Percentiles rank a stretch among this genome's conserved stretches.
Evolutionary conservation across 1,140 invertebrate genomes (phyloP).

Genomic region (Lucilia sericata): DNA sequence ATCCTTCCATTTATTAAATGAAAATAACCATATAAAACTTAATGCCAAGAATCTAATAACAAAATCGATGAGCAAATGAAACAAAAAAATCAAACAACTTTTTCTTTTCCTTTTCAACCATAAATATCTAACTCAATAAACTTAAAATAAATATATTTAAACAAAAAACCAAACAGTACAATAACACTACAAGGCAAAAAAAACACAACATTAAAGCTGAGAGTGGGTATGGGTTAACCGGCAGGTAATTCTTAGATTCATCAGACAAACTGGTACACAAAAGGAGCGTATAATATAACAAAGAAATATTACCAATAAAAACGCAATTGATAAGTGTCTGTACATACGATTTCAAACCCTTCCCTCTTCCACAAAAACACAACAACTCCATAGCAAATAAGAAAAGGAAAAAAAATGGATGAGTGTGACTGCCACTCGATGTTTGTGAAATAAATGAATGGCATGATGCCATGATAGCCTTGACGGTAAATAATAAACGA

Average conservation of each 20-base stretch:
- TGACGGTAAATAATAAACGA: slow-evolving; percentile 44
- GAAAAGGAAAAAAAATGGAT: background rate
- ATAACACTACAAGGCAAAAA: background rate
- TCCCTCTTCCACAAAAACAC: background rate
- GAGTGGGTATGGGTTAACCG: background rate
- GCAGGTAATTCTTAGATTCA: background rate
- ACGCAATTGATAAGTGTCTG: slow-evolving; percentile 37
- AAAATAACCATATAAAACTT: background rate
- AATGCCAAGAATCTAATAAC: background rate
- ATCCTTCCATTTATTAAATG: background rate
- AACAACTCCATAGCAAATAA: background rate
- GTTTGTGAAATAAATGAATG: slow-evolving; percentile 17
- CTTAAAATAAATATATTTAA: slow-evolving; percentile 26
- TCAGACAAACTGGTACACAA: background rate
- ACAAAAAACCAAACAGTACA: background rate
- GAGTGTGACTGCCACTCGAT: background rate
- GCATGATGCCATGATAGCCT: slow-evolving; percentile 38
- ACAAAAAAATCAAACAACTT: background rate
- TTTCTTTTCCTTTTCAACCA: background rate
- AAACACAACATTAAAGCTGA: background rate
- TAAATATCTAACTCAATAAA: slow-evolving; percentile 29
- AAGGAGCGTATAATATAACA: background rate
- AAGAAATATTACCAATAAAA: slow-evolving; percentile 40
- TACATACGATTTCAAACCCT: background rate
- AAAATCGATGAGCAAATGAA: background rate